These are phyloP conservation scores for Blera fallax DNA, from an alignment of 2,888 invertebrate species.

Conservation along the genomic window DNA sequence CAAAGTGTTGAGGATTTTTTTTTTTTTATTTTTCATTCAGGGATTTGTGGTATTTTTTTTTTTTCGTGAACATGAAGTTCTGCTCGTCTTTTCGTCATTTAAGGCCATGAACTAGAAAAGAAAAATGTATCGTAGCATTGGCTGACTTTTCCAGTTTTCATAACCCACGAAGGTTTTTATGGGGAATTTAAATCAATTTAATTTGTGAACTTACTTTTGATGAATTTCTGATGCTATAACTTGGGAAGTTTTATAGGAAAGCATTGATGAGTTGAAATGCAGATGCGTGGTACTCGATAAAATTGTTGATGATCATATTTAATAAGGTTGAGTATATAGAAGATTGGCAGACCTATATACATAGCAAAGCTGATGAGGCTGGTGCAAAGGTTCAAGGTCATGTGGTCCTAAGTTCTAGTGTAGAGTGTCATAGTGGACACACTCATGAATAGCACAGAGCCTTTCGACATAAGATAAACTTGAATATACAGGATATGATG, in stretches of 20 bases:
- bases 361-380: too few relatives aligned
- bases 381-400: too few relatives aligned
- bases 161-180: background rate
- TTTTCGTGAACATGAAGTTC: background rate
- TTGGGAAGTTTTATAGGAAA: background rate
- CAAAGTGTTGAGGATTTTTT: constrained; percentile 12
- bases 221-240: background rate
- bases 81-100: constrained; percentile 31
- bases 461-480: too few relatives aligned
- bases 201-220: background rate
- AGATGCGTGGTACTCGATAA: too few relatives aligned
- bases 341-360: too few relatives aligned
- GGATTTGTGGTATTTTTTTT: constrained; percentile 29
- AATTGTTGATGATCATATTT: too few relatives aligned
- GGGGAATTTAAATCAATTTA: background rate
- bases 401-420: too few relatives aligned
- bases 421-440: too few relatives aligned
- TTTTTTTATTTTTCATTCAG: constrained; percentile 51
- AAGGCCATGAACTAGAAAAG: constrained; percentile 67
- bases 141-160: constrained; percentile 10
- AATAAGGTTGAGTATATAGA: too few relatives aligned
- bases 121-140: constrained; percentile 40
- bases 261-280: too few relatives aligned
- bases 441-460: too few relatives aligned
- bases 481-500: too few relatives aligned